Evolutionary conservation across 2,113 vertebrate genomes (phyloP), one percentile per base, ranked within the genome.

Genomic region (Mesocricetus auratus): DNA sequence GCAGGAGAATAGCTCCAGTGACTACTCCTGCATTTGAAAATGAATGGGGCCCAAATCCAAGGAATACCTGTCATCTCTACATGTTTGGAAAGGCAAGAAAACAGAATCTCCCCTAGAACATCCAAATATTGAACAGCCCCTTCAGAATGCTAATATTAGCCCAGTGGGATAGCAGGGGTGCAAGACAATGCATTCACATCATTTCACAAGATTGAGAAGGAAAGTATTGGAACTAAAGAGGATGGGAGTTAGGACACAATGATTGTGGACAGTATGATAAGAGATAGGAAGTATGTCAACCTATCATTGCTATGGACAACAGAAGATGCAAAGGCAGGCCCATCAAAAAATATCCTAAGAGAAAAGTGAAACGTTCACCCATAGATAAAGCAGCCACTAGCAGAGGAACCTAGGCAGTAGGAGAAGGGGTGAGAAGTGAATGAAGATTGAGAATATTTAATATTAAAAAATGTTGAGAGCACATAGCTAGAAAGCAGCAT

Each of bases 181-280:
- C 7, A 83, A 69, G 22, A 56, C 33, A 77, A 19, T 2, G 24
- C 36, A 39, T 82, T 50, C 7, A 11, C 11, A 50, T 74, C 64
- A 26, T 17, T 82, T 79, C 47, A 71, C 47, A 81, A 47, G 10
- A 1, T 36, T 17, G 86, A 50, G 36, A 58, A 58, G 42, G 56
- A 93, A 64, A 66, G 11, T 31, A 47, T 21, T n/a, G n/a, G 31
- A 82, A 64, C 7, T 58, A 85, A 17, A 89, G 33, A 85, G 22
- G 42, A 26, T 9, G 4, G 58, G 56, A 22, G 2, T 33, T 39
- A 26, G 33, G 15, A 10, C 19, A 13, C 29, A 50, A 68, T 13
- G 53, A 17, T 6, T 2, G 3, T 78, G n/a, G 15, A 13, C 19
- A 26, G 69, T 19, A 56, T 21, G 42, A 9, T 0, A 21, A 22